A percentile compares a stretch with the other conserved stretches of the same genome.
These are phyloP conservation scores for Pachyseris speciosa DNA, from an alignment of 64 coral and sea anemone species.

Conservation along the genomic window DNA sequence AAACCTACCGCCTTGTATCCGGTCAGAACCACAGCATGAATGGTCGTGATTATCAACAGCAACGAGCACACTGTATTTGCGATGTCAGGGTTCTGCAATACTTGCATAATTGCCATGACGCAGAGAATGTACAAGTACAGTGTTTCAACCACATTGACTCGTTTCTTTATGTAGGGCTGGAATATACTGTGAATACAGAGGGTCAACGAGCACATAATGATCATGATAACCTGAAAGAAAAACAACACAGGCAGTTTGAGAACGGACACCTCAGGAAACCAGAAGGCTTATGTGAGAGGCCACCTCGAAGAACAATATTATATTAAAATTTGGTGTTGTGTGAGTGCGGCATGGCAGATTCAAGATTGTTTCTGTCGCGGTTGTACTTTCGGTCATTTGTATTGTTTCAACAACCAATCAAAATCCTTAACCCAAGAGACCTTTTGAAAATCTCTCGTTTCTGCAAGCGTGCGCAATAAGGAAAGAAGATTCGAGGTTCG, in stretches of 20 bases:
- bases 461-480: no score
- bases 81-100: background rate
- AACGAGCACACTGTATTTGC: background rate
- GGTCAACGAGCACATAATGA: constrained; percentile 13
- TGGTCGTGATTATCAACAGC: constrained; percentile 31
- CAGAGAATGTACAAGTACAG: constrained; percentile 50
- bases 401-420: no score
- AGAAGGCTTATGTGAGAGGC: no score
- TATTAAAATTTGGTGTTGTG: no score
- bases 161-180: constrained; percentile 49
- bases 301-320: no score
- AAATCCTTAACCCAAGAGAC: no score
- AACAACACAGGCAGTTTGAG: background rate
- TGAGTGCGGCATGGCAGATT: no score
- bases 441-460: no score
- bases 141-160: constrained; percentile 58
- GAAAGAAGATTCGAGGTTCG: no score
- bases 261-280: no score
- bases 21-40: constrained; percentile 7
- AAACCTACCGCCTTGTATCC: constrained; percentile 9
- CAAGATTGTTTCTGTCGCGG: no score
- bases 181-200: constrained; percentile 45
- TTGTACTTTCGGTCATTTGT: no score
- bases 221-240: constrained; percentile 49
- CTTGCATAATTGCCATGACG: constrained; percentile 37